Base-by-base conservation (phyloP, 2,888 invertebrate species). In the Brenthis ino region DNA sequence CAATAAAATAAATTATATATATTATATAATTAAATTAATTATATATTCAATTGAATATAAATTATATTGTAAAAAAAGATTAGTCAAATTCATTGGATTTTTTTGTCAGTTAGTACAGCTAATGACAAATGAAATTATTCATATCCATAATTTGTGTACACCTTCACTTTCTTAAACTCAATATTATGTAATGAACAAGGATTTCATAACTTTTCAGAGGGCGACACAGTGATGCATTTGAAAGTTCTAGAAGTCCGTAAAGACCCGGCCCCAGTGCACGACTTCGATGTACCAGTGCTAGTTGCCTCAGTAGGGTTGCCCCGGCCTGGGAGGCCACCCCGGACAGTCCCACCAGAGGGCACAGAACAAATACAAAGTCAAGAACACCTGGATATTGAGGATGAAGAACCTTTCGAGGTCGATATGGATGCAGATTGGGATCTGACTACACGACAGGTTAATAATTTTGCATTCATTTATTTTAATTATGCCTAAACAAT, bases 261-360 rank as follows among this genome's bases (percentile, higher is more conserved):
- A 13, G 97, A 98, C 83, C 98, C 98, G 0, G 94, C 95, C 0
- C 93, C 95, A 3, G 98, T 98, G 0, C 94, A 95, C 69, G 98
- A 98, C 85, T 96, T 98, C 85, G 97, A 98, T 89, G 99, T 99
- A 1, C 99, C 99, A 0, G 95, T 98, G 65, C 94, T 98, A 76
- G 89, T 96, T 28, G 93, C 94, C 6, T 84, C 91, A 0, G 86
- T 91, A 3, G 92, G 92, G 0, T 76, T 83, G 8, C 91, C 91
- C 4, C 75, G 86, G 5, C 91, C 92, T 0, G 93, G 94, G 0
- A 87, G 93, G 0, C 83, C 83, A 0, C 80, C 77, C 4, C 77
- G 79, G 1, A 72, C 80, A 6, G 70, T 74, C 0, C 82, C 81
- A 0, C 77, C 82, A 0, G 85, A 82, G 2, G 82, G 81, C 48